phyloP scores from a whole-genome alignment of 2,113 vertebrate species.

The Myanophis thanlyinensis region DNA sequence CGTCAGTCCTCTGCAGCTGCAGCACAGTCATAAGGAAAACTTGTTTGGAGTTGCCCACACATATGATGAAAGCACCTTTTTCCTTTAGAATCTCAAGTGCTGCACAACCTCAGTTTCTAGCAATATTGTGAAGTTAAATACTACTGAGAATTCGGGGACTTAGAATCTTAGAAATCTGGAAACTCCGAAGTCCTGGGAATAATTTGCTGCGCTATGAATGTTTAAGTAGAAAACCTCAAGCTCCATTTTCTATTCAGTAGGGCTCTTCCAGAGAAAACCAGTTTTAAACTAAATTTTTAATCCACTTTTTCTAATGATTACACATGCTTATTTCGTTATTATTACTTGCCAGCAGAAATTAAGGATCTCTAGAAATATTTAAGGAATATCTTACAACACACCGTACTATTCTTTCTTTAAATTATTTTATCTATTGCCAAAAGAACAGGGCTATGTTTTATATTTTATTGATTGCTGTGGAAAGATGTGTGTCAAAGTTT shows the following conservation, averaged over 20 bases:
- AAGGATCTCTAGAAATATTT: not conserved
- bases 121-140: not conserved
- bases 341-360: conserved; percentile 6
- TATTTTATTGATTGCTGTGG: conserved; percentile 21
- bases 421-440: conserved; percentile 8
- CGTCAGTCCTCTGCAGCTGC: not conserved
- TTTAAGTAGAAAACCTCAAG: not conserved
- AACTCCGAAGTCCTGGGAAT: not conserved
- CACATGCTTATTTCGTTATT: not conserved
- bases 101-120: not conserved
- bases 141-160: not conserved
- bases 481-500: not conserved
- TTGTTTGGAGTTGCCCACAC: not conserved
- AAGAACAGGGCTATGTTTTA: not conserved
- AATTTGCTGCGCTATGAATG: not conserved
- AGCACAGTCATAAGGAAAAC: not conserved
- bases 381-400: not conserved
- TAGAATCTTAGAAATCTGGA: not conserved
- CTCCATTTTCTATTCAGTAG: not conserved
- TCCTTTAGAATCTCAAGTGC: not conserved
- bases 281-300: not conserved
- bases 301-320: not conserved
- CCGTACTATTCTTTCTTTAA: not conserved
- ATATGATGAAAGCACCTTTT: not conserved
- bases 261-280: not conserved